These are phyloP conservation scores for Blastobasis lacticolella DNA, from an alignment of 2,888 invertebrate species.

Conservation along the genomic window DNA sequence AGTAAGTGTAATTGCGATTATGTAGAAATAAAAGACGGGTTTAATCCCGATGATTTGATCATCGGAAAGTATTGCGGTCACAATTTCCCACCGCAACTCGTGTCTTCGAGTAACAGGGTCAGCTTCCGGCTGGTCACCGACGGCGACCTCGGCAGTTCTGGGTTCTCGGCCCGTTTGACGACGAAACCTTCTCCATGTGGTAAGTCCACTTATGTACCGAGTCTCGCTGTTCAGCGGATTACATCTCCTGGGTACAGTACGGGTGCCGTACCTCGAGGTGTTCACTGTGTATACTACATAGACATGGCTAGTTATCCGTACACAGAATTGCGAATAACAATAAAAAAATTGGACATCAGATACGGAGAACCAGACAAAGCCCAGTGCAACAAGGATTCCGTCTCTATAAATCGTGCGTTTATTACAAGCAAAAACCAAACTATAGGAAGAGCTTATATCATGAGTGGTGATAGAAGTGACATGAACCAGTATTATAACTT, in stretches of 20 bases:
- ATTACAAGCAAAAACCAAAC: slow-evolving; percentile 12
- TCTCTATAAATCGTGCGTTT: not conserved
- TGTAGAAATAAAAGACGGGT: slow-evolving; percentile 83
- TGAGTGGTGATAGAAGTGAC: slow-evolving; percentile 20
- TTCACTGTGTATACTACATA: slow-evolving; percentile 48
- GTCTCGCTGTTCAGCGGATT: slow-evolving; percentile 25
- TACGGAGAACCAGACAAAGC: slow-evolving; percentile 23
- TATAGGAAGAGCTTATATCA: slow-evolving; percentile 39
- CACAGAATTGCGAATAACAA: slow-evolving; percentile 30
- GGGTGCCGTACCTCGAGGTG: slow-evolving; percentile 41
- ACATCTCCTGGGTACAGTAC: slow-evolving; percentile 45
- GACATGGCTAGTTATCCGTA: slow-evolving; percentile 19
- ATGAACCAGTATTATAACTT: slow-evolving; percentile 29
- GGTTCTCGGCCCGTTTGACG: slow-evolving; percentile 76
- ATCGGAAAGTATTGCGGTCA: slow-evolving; percentile 83
- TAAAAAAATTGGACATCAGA: slow-evolving; percentile 40
- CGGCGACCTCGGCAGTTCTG: slow-evolving; percentile 71
- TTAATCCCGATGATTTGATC: slow-evolving; percentile 76
- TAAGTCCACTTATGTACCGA: slow-evolving; percentile 25
- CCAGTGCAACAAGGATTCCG: slow-evolving; percentile 38
- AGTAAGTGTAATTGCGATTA: slow-evolving; percentile 81
- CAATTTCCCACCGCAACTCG: slow-evolving; percentile 65
- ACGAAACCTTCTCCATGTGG: slow-evolving; percentile 55
- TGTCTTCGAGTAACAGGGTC: slow-evolving; percentile 76
- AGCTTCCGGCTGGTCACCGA: slow-evolving; percentile 81